Evolutionary conservation across 2,888 invertebrate genomes (phyloP).

Genomic region (Malthinus seriepunctatus): DNA sequence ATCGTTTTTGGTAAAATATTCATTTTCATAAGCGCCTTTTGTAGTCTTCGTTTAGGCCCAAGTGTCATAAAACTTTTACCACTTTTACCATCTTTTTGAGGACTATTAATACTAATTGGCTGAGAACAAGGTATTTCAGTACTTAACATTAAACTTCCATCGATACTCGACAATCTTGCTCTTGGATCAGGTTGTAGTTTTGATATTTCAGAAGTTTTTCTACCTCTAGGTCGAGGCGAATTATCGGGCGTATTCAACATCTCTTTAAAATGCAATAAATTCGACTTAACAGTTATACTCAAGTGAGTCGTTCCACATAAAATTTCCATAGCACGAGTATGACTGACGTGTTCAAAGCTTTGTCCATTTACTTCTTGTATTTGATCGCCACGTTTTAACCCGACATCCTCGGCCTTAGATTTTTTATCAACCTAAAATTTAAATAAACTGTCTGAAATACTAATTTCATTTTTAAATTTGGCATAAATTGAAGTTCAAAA

Average conservation of each 20-base stretch:
- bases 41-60: constrained; percentile 81
- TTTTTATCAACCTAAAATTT: constrained; percentile 73
- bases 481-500: too few relatives aligned
- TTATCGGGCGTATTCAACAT: constrained; percentile 78
- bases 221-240: constrained; percentile 72
- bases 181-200: constrained; percentile 71
- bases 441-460: background rate
- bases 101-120: constrained; percentile 64
- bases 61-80: constrained; percentile 82
- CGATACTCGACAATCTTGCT: constrained; percentile 79
- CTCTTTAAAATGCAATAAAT: constrained; percentile 84
- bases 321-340: constrained; percentile 90
- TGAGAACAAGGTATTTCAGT: constrained; percentile 56
- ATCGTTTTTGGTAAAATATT: constrained; percentile 86
- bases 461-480: too few relatives aligned
- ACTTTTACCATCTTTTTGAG: constrained; percentile 63
- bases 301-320: constrained; percentile 93
- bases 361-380: constrained; percentile 97
- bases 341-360: constrained; percentile 91
- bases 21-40: constrained; percentile 86
- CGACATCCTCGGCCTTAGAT: constrained; percentile 94
- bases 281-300: constrained; percentile 95
- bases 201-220: constrained; percentile 66
- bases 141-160: constrained; percentile 54
- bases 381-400: constrained; percentile 96